Conservation (phyloP, 2,888 invertebrate genomes). For the Trisateles emortualis region DNA sequence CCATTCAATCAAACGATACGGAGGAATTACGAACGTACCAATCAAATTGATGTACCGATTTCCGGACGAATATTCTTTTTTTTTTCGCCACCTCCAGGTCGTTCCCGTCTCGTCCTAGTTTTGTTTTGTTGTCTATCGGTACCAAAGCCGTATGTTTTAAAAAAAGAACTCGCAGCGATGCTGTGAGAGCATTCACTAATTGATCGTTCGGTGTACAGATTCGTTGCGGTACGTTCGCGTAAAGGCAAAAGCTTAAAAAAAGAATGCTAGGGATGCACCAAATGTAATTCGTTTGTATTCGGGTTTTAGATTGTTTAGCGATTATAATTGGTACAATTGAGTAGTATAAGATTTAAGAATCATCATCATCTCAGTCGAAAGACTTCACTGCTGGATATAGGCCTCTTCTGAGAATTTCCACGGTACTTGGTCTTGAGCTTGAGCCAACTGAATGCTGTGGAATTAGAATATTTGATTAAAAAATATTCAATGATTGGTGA, state of each 20-base stretch:
- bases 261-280: slow-evolving; percentile 23
- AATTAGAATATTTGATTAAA: too few species aligned
- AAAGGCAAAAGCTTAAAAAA: slow-evolving; percentile 46
- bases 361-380: too few species aligned
- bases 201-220: slow-evolving; percentile 71
- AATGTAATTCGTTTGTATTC: slow-evolving; percentile 18
- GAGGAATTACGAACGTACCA: slow-evolving; percentile 61
- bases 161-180: slow-evolving; percentile 64
- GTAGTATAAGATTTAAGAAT: neutral
- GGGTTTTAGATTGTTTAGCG: neutral
- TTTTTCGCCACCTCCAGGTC: slow-evolving; percentile 70
- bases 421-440: too few species aligned
- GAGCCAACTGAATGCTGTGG: too few species aligned
- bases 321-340: neutral
- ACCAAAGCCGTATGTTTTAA: slow-evolving; percentile 74
- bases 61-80: slow-evolving; percentile 63
- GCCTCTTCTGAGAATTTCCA: too few species aligned
- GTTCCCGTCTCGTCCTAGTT: slow-evolving; percentile 60
- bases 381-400: too few species aligned
- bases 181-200: slow-evolving; percentile 81
- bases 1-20: slow-evolving; percentile 66
- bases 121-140: slow-evolving; percentile 70
- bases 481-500: too few species aligned
- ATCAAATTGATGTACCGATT: slow-evolving; percentile 75
- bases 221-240: slow-evolving; percentile 68